Conservation (phyloP, 2,113 vertebrate genomes). For the Tiliqua scincoides region DNA sequence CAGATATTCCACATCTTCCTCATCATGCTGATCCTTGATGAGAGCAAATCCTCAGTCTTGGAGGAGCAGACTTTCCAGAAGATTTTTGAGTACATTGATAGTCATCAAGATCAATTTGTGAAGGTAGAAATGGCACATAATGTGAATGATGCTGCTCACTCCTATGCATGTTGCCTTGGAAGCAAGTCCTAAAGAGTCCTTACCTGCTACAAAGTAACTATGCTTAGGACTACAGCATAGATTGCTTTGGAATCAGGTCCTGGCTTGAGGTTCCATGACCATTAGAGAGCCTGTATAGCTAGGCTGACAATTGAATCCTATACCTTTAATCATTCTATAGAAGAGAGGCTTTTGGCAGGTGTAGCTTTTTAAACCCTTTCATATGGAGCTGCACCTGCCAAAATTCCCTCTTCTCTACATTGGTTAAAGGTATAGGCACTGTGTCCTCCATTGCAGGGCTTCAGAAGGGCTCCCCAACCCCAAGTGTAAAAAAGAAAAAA, state of each 20-base stretch:
- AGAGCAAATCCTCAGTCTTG: background rate
- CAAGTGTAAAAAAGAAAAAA: too few relatives aligned
- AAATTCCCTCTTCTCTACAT: too few relatives aligned
- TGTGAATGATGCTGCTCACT: background rate
- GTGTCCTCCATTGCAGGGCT: too few relatives aligned
- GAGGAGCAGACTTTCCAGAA: slow-evolving; percentile 57
- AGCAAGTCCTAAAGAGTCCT: background rate
- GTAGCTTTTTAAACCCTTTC: too few relatives aligned
- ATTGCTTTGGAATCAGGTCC: background rate
- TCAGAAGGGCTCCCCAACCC: too few relatives aligned
- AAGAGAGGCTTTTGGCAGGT: too few relatives aligned
- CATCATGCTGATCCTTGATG: slow-evolving; percentile 25
- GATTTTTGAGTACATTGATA: slow-evolving; percentile 59
- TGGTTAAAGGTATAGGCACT: too few relatives aligned
- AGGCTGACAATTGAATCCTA: too few relatives aligned
- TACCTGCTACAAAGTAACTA: background rate
- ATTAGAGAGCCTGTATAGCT: too few relatives aligned
- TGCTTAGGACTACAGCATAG: background rate
- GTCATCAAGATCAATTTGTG: slow-evolving; percentile 70
- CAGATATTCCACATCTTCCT: slow-evolving; percentile 40
- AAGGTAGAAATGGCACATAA: slow-evolving; percentile 51
- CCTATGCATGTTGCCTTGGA: background rate
- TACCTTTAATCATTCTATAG: too few relatives aligned
- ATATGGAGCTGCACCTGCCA: too few relatives aligned
- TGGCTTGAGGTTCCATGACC: background rate